Percentiles rank a stretch among this genome's conserved stretches.
These are phyloP conservation scores for Dascillus cervinus DNA, from an alignment of 2,888 invertebrate genomes.

Conservation along the genomic window DNA sequence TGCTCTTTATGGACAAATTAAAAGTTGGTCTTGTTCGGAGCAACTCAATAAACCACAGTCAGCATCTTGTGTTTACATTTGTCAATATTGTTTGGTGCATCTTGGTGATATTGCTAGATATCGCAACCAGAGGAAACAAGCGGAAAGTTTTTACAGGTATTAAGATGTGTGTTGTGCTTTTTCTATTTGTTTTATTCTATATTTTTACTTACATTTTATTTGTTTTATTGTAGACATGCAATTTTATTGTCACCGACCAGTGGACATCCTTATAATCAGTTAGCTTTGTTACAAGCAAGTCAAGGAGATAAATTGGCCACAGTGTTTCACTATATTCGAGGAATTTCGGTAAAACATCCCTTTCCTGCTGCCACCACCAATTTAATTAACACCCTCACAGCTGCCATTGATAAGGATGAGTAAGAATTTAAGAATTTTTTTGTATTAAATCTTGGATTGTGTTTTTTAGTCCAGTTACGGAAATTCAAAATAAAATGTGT, in stretches of 20 bases:
- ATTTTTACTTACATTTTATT: neutral
- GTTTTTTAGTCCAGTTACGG: conserved; percentile 38
- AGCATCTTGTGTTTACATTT: conserved; percentile 74
- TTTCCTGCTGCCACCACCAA: conserved; percentile 80
- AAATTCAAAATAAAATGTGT: conserved; percentile 51
- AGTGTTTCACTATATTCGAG: conserved; percentile 79
- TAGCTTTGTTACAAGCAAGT: conserved; percentile 74
- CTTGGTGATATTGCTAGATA: conserved; percentile 83
- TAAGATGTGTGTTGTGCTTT: no score
- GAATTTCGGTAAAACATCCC: conserved; percentile 74
- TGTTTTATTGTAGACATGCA: conserved; percentile 52
- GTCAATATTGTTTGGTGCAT: conserved; percentile 84
- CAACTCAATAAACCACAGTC: conserved; percentile 46
- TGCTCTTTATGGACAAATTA: conserved; percentile 34
- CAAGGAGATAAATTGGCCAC: conserved; percentile 74
- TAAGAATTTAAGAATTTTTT: conserved; percentile 26
- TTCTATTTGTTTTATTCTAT: no score
- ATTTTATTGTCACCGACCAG: conserved; percentile 64
- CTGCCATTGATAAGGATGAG: conserved; percentile 46
- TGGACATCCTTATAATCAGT: conserved; percentile 86
- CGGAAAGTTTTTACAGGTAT: conserved; percentile 75
- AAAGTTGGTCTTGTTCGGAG: conserved; percentile 24
- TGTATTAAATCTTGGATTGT: no score
- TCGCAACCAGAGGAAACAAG: conserved; percentile 70
- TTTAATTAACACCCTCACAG: conserved; percentile 62